A percentile compares a stretch with the other conserved stretches of the same genome.
Evolutionary conservation across 2,888 invertebrate species (phyloP).

Genomic region (Adela reaumurella): DNA sequence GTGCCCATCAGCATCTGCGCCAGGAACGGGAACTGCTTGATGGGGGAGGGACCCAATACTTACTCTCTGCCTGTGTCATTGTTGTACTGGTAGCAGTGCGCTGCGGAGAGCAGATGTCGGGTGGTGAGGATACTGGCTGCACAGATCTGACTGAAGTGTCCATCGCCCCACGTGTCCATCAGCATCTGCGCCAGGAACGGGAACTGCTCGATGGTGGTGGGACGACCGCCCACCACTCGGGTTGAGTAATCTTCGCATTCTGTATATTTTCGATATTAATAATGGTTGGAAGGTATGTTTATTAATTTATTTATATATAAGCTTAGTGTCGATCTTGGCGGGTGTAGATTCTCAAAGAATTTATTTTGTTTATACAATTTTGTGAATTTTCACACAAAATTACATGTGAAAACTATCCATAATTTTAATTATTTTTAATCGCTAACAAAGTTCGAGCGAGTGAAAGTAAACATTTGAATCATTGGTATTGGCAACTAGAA

Average conservation of each 20-base stretch:
- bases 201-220: conserved; percentile 32
- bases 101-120: conserved; percentile 36
- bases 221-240: conserved; percentile 35
- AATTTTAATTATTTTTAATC: too few species aligned
- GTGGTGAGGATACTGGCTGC: conserved; percentile 41
- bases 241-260: conserved; percentile 7
- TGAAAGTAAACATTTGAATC: too few species aligned
- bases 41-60: conserved; percentile 27
- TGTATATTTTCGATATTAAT: too few species aligned
- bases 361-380: too few species aligned
- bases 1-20: conserved; percentile 36
- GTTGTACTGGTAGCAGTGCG: conserved; percentile 42
- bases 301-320: too few species aligned
- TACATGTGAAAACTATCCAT: too few species aligned
- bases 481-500: too few species aligned
- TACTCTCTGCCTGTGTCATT: conserved; percentile 33
- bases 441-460: too few species aligned
- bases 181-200: conserved; percentile 38
- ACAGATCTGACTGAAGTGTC: conserved; percentile 34
- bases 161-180: conserved; percentile 34
- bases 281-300: too few species aligned
- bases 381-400: too few species aligned
- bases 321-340: too few species aligned
- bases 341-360: too few species aligned
- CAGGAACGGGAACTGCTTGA: conserved; percentile 33